Conservation (phyloP, 2,888 invertebrate genomes). For the Trissolcus japonicus region DNA sequence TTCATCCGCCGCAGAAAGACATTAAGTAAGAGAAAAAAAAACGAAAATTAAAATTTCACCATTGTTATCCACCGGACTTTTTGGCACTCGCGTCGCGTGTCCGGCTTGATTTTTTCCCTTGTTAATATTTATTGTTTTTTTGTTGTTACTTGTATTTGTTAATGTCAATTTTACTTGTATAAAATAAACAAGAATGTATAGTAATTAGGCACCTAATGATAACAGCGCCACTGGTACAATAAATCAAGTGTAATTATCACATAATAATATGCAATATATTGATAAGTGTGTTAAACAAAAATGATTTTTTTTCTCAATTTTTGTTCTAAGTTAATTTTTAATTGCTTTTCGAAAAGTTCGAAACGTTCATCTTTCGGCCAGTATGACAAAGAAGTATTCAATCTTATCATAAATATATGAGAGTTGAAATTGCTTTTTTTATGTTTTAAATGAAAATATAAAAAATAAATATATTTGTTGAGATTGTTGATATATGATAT, state of each 20-base stretch:
- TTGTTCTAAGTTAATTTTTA: not conserved
- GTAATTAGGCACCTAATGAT: conserved; percentile 25
- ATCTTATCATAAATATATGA: not conserved
- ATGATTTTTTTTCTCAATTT: not conserved
- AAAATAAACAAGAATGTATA: conserved; percentile 23
- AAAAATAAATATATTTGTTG: too few species aligned
- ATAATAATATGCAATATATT: conserved; percentile 22
- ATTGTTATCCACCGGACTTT: not conserved
- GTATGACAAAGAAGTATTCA: not conserved
- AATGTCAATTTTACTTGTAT: not conserved
- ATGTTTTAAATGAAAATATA: not conserved
- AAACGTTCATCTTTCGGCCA: not conserved
- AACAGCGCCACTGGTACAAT: conserved; percentile 49
- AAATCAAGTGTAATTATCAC: conserved; percentile 32
- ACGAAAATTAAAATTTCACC: not conserved
- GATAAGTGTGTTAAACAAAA: conserved; percentile 21
- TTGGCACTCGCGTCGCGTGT: not conserved
- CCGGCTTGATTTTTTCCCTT: conserved; percentile 22
- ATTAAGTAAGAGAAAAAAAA: not conserved
- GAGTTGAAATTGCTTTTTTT: not conserved
- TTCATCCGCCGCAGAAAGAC: not conserved
- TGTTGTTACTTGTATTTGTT: conserved; percentile 26
- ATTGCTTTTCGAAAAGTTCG: not conserved
- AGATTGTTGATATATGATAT: too few species aligned
- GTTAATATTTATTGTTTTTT: conserved; percentile 32